Conservation (phyloP, 2,797 vertebrate species). For the Moxostoma hubbsi region DNA sequence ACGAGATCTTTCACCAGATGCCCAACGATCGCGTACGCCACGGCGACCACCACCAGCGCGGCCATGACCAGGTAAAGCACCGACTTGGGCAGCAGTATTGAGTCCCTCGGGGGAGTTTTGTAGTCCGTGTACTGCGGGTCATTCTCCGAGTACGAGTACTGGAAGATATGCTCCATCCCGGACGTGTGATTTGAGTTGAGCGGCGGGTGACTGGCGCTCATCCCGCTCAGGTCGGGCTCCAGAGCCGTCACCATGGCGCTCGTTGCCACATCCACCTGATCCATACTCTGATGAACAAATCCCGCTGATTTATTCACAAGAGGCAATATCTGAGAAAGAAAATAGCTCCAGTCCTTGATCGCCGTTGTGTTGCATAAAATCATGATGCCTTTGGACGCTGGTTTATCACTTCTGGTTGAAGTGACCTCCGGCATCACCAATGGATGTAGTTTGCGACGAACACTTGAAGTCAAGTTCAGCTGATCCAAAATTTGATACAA, state of each 20-base stretch:
- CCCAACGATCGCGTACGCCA: conserved; percentile 88
- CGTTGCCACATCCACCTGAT: conserved; percentile 79
- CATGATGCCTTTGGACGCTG: conserved; percentile 72
- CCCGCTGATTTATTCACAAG: conserved; percentile 84
- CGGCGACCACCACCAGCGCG: conserved; percentile 87
- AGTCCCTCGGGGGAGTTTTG: conserved; percentile 78
- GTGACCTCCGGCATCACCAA: conserved; percentile 40
- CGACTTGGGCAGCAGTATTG: conserved; percentile 86
- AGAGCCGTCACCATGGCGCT: conserved; percentile 82
- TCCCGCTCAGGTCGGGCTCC: conserved; percentile 78
- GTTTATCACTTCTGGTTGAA: conserved; percentile 22
- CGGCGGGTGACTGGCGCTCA: conserved; percentile 79
- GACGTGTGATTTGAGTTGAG: conserved; percentile 84
- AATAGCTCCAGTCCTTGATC: conserved; percentile 88
- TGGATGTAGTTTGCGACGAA: conserved; percentile 32
- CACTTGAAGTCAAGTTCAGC: conserved; percentile 15
- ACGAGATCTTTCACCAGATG: conserved; percentile 90
- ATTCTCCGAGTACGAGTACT: conserved; percentile 84
- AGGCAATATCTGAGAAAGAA: conserved; percentile 86
- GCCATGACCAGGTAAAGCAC: conserved; percentile 90
- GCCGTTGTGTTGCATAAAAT: conserved; percentile 86
- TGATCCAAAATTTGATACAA: conserved; percentile 3
- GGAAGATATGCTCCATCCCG: conserved; percentile 84
- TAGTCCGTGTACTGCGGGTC: conserved; percentile 85
- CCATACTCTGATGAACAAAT: conserved; percentile 75